phyloP scores from a whole-genome alignment of 2,113 vertebrate species.

The Tauraco erythrolophus region DNA sequence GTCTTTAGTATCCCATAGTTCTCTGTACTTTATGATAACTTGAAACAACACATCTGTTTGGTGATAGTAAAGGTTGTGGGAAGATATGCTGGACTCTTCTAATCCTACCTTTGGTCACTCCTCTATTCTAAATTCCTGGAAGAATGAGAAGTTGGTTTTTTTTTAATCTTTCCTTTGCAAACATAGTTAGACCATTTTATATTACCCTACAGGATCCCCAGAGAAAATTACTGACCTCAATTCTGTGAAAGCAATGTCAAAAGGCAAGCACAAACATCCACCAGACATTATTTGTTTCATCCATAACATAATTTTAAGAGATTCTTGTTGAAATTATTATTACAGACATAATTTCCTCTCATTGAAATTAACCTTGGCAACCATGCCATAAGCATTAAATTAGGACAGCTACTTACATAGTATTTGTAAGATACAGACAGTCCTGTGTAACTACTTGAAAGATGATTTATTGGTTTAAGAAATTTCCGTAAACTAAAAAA shows the following conservation, averaged over 20 bases:
- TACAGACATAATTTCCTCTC: background rate
- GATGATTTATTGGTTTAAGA: background rate
- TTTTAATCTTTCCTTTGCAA: background rate
- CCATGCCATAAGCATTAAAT: background rate
- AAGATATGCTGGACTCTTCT: background rate
- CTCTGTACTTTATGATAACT: background rate
- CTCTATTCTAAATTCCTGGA: background rate
- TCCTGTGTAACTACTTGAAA: background rate
- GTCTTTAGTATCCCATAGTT: background rate
- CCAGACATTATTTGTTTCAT: background rate
- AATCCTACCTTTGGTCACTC: background rate
- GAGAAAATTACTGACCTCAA: background rate
- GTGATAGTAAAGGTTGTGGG: background rate
- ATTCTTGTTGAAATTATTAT: background rate
- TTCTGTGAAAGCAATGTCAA: background rate
- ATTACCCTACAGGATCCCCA: background rate
- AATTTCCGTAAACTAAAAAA: background rate
- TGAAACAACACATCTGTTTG: background rate
- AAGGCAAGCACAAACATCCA: background rate
- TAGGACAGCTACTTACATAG: background rate
- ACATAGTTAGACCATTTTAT: background rate
- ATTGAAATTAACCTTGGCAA: background rate
- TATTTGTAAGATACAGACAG: background rate
- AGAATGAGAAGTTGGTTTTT: background rate
- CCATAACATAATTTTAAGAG: background rate